These are phyloP conservation scores for Ammodytes dubius DNA, from an alignment of 2,113 vertebrate genomes.

Conservation along the genomic window DNA sequence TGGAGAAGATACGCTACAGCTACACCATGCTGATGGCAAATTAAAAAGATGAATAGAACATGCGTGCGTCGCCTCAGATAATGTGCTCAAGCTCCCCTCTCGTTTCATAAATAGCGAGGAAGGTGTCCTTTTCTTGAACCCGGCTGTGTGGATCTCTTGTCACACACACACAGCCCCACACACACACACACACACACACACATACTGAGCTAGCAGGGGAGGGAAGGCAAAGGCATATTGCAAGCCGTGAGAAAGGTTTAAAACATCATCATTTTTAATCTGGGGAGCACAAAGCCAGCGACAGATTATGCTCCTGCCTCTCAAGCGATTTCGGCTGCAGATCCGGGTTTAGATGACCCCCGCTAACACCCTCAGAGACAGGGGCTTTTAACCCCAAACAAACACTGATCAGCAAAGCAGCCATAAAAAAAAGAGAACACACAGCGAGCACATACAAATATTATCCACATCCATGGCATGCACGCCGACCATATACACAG, in stretches of 20 bases:
- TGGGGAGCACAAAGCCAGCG: conserved; percentile 79
- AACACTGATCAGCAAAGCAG: conserved; percentile 62
- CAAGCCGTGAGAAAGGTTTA: conserved; percentile 81
- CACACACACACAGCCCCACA: conserved; percentile 52
- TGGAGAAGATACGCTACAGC: conserved; percentile 75
- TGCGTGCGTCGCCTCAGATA: conserved; percentile 77
- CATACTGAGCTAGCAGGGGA: conserved; percentile 48
- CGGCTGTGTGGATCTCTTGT: conserved; percentile 69
- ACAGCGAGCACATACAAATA: conserved; percentile 37
- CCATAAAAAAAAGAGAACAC: conserved; percentile 56
- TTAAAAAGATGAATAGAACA: conserved; percentile 82
- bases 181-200: background rate
- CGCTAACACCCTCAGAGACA: conserved; percentile 75
- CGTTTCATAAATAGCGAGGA: conserved; percentile 79
- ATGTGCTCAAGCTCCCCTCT: conserved; percentile 74
- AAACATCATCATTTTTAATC: conserved; percentile 83
- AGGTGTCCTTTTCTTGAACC: conserved; percentile 84
- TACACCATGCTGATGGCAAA: conserved; percentile 81
- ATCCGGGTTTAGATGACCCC: conserved; percentile 82
- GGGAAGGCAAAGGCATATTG: conserved; percentile 75
- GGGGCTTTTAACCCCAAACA: conserved; percentile 78
- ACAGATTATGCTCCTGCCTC: conserved; percentile 81
- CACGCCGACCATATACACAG: conserved; percentile 12
- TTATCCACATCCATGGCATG: conserved; percentile 53
- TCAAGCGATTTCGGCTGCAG: conserved; percentile 75